Base-by-base conservation (phyloP, 2,113 vertebrate species). In the Bombycilla garrulus region DNA sequence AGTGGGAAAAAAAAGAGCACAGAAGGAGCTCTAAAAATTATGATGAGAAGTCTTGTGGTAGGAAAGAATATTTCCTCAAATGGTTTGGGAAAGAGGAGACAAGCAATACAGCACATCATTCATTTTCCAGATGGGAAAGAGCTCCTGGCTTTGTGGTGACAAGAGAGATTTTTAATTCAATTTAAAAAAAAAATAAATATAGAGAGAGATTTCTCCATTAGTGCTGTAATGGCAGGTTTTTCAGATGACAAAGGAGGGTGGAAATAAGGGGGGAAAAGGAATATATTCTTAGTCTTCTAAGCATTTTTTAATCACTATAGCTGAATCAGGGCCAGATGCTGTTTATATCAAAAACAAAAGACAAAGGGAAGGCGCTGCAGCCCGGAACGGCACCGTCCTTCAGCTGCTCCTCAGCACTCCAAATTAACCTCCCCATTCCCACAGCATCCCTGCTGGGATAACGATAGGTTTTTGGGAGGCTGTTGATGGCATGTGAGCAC, bases 291-390 rank as follows among this genome's bases (percentile, higher is more conserved):
- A 36, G 69, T 35, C 47, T 81, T 70, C 24, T 5, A 53, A 42
- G 42, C 56, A 6, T 21, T 64, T 89, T 83, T 77, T 77, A 54
- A 54, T 74, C 51, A 16, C 56, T 86, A 67, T 11, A 6, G 77
- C 15, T 92, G 96, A 67, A 54, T 20, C 58, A 64, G 64, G 36
- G 86, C 80, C 92, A 95, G 92, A 96, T 74, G 86, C 80, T 95
- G 90, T 91, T 96, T 95, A 15, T 82, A 53, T 79, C 40, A 10
- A 31, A 90, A 84, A 14, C 94, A 95, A 86, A 86, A 71, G 91
- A 97, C 94, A 95, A 96, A 95, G 92, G 22, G 74, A 42, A 77
- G 90, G 61, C 0, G 5, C 69, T 20, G 78, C 78, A 15, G 70
- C 79, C 47, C 72, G 9, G 36, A 12, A 0, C 1, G 0, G 73